Evolutionary conservation across 2,888 invertebrate genomes (phyloP), one percentile per base, ranked within the genome.

Genomic region (Ryuthela nishihirai): DNA sequence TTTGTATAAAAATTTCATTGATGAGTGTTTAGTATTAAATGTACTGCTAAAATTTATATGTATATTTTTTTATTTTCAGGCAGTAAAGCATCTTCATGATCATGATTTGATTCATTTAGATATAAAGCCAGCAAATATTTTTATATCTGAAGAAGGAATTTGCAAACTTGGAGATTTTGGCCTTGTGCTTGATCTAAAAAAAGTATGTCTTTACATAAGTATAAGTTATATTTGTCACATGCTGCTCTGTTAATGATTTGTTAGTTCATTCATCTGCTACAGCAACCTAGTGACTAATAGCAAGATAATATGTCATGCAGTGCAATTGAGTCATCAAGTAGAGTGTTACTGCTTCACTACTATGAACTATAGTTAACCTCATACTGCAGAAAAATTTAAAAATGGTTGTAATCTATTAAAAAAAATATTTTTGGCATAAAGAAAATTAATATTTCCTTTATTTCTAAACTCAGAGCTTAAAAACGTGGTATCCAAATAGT

Each of bases 131-230:
- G 86, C 84, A 46, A 87, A 88, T 72, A 84, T 88, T 44, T 80
- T 87, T 68, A 79, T 87, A 53, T 79, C 81, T 5, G 76, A 78
- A 58, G 79, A 82, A 68, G 80, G 80, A 21, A 70, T 76, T 15
- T 87, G 83, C 71, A 87, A 88, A 72, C 75, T 88, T 3, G 83
- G 82, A 34, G 87, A 88, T 74, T 87, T 88, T 73, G 87, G 87
- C 10, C 76, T 87, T 12, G 80, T 85, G 12, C 76, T 83, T 21
- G 83, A 85, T 71, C 70, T 84, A 25, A 78, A 79, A 50, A 77
- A 77, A 71, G 73, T 72, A 59, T 63, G 54, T 35, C n/a, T 18
- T 15, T n/a, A 5, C 18, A n/a, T n/a, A n/a, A n/a, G n/a, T n/a
- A n/a, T n/a, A n/a, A n/a, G n/a, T n/a, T n/a, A n/a, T n/a, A n/a